Base-by-base conservation (phyloP, 2,888 invertebrate species). In the Nowickia ferox region DNA sequence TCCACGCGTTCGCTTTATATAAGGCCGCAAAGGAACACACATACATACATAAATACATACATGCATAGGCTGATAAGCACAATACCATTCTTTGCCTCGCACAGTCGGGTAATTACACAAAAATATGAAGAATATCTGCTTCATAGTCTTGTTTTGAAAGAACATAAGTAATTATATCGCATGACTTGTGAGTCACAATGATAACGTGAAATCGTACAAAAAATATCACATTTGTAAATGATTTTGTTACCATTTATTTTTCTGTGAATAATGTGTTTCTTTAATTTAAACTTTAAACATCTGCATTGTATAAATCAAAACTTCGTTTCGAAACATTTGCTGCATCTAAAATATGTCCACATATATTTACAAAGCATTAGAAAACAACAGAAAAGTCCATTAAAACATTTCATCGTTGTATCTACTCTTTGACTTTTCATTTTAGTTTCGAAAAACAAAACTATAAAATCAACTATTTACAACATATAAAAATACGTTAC, bases 271-370 rank as follows among this genome's bases (percentile, higher is more conserved):
- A 8, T 22, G 1, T 1, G 22, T 15, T 38, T 55, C 4, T 22
- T 10, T 6, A 6, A 9, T 22, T 44, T 19, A 55, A 55, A 44
- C 0, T 55, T 55, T 13, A 42, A 19, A n/a, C 53, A 63, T 40
- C 80, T 72, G 80, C 72, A 80, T 68, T 59, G n/a, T n/a, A 72
- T 84, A 84, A 80, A 84, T 84, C 65, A 76, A 66, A 75, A 66
- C 22, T 65, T 57, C 13, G 30, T 44, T 48, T 3, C 11, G 19
- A 42, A 46, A 17, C 4, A 38, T 19, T 15, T 57, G 4, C 48
- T 17, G n/a, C 40, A n/a, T 22, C 11, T 19, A 44, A 68, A 65
- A 76, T 48, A 51, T 53, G 17, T 69, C n/a, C 38, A 17, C 46
- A 51, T 17, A 19, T 10, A 3, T 15, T 17, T 13, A 57, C 38